These are phyloP conservation scores for Regulus satrapa DNA, from an alignment of 2,113 vertebrate genomes.

Conservation along the genomic window DNA sequence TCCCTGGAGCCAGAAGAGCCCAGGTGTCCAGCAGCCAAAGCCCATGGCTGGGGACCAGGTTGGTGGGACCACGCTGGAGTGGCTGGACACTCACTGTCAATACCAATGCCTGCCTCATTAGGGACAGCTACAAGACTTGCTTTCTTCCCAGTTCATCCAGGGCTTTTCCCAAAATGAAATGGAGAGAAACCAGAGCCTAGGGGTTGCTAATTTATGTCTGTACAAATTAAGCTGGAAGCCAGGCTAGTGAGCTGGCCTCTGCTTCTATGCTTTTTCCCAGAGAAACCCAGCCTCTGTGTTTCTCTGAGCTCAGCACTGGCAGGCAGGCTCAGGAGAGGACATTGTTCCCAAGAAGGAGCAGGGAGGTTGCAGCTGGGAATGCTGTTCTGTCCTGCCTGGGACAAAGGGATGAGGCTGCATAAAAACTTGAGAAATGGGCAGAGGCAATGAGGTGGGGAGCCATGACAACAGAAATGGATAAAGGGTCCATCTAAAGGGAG, in stretches of 20 bases:
- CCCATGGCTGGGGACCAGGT: rapidly evolving
- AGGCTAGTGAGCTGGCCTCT: background rate
- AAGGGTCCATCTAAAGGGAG: background rate
- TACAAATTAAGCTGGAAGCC: background rate
- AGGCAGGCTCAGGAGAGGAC: background rate
- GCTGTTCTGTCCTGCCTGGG: background rate
- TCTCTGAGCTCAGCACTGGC: background rate
- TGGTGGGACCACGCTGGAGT: rapidly evolving
- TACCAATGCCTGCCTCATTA: background rate
- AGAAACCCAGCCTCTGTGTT: background rate
- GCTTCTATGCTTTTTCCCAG: rapidly evolving
- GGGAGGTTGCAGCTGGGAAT: background rate
- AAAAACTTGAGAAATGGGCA: background rate
- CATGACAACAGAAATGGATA: background rate
- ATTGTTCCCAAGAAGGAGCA: background rate
- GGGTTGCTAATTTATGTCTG: background rate
- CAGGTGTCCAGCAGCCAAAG: background rate
- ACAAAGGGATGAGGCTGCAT: background rate
- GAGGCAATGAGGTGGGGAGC: background rate
- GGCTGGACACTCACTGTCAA: background rate
- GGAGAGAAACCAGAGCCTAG: background rate
- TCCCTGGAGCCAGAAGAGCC: background rate
- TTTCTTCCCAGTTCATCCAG: background rate
- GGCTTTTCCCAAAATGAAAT: background rate
- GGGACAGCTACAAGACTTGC: background rate